Conservation (phyloP, 2,797 vertebrate genomes). For the Orientallactaga sibirica region DNA sequence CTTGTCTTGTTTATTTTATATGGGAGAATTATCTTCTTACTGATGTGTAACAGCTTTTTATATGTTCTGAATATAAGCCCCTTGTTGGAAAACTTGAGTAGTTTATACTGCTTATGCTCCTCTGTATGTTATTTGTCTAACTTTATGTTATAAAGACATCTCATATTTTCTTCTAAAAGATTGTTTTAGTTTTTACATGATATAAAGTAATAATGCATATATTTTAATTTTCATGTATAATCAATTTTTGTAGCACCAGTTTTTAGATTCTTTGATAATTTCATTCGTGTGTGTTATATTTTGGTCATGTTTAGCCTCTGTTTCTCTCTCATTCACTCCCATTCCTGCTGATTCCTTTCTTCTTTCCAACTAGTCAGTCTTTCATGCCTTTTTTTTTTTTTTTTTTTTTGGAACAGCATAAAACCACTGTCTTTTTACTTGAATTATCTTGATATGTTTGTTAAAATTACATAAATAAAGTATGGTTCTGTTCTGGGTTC, state of each 20-base stretch:
- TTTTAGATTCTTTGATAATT: neutral
- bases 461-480: slow-evolving; percentile 10
- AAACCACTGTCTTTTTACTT: neutral
- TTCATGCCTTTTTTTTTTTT: no score
- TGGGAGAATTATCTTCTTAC: neutral
- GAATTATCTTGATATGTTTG: slow-evolving; percentile 19
- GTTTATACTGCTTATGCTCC: neutral
- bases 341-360: no score
- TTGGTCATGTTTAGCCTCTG: no score
- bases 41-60: neutral
- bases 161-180: slow-evolving; percentile 14
- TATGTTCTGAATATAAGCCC: neutral
- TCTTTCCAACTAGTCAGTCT: no score
- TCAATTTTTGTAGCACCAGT: neutral
- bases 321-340: no score
- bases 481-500: slow-evolving; percentile 28
- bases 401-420: no score
- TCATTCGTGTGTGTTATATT: no score
- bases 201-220: neutral
- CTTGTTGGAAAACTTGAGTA: neutral
- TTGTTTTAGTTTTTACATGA: slow-evolving; percentile 11
- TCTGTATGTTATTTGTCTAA: neutral
- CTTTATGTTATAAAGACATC: neutral
- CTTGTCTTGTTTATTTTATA: neutral
- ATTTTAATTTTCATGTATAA: neutral